These are phyloP conservation scores for Lottia scabra DNA, from an alignment of 2,888 invertebrate species.

Conservation along the genomic window DNA sequence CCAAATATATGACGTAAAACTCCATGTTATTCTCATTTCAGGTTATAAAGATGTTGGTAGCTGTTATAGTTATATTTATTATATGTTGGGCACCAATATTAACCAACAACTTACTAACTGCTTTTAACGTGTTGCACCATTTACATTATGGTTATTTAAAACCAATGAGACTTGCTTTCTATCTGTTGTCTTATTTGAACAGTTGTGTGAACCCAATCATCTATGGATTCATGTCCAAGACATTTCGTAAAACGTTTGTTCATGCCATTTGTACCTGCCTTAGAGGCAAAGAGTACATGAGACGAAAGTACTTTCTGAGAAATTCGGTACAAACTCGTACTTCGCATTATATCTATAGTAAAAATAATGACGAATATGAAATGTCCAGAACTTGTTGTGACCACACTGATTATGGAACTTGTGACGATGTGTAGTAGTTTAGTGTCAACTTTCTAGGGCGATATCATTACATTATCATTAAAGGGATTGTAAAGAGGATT, in stretches of 20 bases:
- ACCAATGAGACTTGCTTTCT: conserved; percentile 76
- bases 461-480: too few species aligned
- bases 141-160: conserved; percentile 73
- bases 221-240: conserved; percentile 82
- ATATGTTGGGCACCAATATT: conserved; percentile 79
- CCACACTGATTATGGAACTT: too few species aligned
- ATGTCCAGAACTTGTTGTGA: not conserved
- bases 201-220: conserved; percentile 81
- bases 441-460: too few species aligned
- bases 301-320: conserved; percentile 4
- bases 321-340: conserved; percentile 7
- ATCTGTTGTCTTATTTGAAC: conserved; percentile 79
- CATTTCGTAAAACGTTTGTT: conserved; percentile 73
- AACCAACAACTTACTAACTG: conserved; percentile 77
- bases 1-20: too few species aligned
- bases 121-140: conserved; percentile 73
- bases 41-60: conserved; percentile 82
- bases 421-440: too few species aligned
- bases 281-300: conserved; percentile 10
- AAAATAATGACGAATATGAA: not conserved
- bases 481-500: too few species aligned
- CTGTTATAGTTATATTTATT: conserved; percentile 78
- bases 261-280: conserved; percentile 46
- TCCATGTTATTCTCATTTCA: conserved; percentile 60
- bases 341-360: not conserved